Conservation (phyloP, 2,888 invertebrate species). For the Dinocampus coccinellae region DNA sequence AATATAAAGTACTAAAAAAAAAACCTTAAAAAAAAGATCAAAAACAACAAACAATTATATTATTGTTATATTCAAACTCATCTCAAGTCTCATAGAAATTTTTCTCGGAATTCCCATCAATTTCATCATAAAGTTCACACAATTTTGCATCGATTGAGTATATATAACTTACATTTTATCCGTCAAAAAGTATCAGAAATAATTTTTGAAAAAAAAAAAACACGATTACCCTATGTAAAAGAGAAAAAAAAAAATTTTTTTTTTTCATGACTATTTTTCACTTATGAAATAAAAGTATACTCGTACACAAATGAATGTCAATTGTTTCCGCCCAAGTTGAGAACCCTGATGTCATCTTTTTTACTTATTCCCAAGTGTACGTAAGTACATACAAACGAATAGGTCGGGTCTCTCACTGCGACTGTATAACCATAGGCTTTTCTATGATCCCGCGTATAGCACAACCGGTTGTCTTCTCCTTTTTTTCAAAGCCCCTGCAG, state of each 20-base stretch:
- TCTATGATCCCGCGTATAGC: slow-evolving; percentile 63
- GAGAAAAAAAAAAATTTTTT: too few relatives aligned
- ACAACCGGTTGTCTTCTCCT: slow-evolving; percentile 64
- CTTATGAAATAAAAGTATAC: too few relatives aligned
- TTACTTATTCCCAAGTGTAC: neutral
- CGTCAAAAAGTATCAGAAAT: neutral
- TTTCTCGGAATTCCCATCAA: neutral
- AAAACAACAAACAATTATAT: too few relatives aligned
- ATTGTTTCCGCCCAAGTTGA: slow-evolving; percentile 31
- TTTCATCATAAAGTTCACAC: neutral
- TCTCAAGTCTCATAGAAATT: neutral
- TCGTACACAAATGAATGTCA: neutral
- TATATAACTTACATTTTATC: neutral
- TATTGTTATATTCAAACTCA: too few relatives aligned
- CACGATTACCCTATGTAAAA: too few relatives aligned
- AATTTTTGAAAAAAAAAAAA: neutral
- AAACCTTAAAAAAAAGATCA: neutral
- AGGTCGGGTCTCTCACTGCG: slow-evolving; percentile 60
- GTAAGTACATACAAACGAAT: slow-evolving; percentile 49
- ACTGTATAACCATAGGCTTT: slow-evolving; percentile 53
- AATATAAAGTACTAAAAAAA: neutral
- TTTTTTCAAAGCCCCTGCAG: slow-evolving; percentile 56
- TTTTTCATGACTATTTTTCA: too few relatives aligned
- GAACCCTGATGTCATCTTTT: slow-evolving; percentile 37
- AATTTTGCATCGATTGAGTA: neutral